phyloP scores from a whole-genome alignment of 2,888 invertebrate genomes.

The Rhopalosiphum nymphaeae region DNA sequence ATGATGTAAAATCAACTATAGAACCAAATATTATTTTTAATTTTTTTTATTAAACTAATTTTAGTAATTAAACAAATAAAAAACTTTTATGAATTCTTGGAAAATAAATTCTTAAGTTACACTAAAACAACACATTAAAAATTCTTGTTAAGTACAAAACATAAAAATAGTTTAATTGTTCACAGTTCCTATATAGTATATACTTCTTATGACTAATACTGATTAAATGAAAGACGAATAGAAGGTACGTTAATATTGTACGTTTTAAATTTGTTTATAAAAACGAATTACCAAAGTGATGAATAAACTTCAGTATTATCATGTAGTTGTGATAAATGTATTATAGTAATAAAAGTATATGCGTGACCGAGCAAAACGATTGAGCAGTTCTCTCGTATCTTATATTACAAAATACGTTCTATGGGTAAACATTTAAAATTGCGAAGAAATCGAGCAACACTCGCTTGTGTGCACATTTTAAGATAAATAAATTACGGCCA shows the following conservation, averaged over 20 bases:
- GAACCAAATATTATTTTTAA: background rate
- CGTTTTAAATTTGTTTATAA: background rate
- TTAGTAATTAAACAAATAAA: background rate
- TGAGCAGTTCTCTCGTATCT: background rate
- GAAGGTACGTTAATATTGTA: background rate
- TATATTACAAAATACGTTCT: background rate
- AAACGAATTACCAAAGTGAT: background rate
- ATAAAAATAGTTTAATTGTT: background rate
- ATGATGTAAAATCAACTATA: background rate
- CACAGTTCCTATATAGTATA: background rate
- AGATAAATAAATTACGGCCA: conserved; percentile 43
- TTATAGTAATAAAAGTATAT: background rate
- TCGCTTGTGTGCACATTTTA: background rate
- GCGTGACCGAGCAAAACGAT: background rate
- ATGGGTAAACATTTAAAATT: conserved; percentile 33
- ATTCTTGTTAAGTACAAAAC: background rate
- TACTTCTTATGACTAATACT: background rate
- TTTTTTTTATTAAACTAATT: background rate
- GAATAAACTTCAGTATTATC: background rate
- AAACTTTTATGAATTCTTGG: background rate
- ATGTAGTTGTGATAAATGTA: background rate
- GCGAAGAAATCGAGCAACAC: background rate
- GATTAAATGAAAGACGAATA: background rate
- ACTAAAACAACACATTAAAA: background rate
- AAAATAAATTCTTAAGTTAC: background rate